Evolutionary conservation across 1,140 invertebrate species (phyloP), one percentile per base, ranked within the genome.

Genomic region (Argopecten irradians): DNA sequence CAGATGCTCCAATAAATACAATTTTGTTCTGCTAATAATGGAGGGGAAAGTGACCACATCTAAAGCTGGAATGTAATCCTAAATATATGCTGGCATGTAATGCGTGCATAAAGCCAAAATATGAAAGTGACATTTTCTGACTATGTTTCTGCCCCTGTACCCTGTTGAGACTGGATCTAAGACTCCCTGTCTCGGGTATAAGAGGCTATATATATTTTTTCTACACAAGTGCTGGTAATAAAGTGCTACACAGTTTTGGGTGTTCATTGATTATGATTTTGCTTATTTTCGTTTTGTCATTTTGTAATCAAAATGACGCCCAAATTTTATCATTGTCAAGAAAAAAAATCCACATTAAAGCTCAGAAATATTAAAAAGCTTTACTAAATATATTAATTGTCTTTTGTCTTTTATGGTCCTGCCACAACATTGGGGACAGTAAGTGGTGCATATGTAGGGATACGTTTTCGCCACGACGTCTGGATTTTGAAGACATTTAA

Each of bases 261-360:
- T 71, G 55, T 71, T 71, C n/a, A n/a, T n/a, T 8, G 7, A 71
- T 71, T 46, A 46, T 46, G 13, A 28, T 55, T 71, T 71, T 71
- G 55, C 55, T 28, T 71, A 71, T 28, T 71, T 71, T 11, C 5
- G n/a, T 71, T 71, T 71, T 1, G 55, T 71, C 55, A 71, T 71
- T 71, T 71, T 71, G 55, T 28, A 71, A 71, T 22, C 55, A 71
- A n/a, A 71, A 71, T 71, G 55, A 71, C 55, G 28, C 55, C 55
- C n/a, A 71, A 71, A 71, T 71, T 71, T 71, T 71, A 71, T 28
- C 55, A 71, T 71, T 71, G 55, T 71, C 55, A 71, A 71, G 28
- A 71, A 71, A 71, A 71, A 71, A 71, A 71, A 71, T 71, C 55
- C 55, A 71, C 8, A 28, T 28, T 71, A 71, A 71, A 71, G 55